Conservation (phyloP, 2,888 invertebrate species). For the Dolomedes plantarius region DNA sequence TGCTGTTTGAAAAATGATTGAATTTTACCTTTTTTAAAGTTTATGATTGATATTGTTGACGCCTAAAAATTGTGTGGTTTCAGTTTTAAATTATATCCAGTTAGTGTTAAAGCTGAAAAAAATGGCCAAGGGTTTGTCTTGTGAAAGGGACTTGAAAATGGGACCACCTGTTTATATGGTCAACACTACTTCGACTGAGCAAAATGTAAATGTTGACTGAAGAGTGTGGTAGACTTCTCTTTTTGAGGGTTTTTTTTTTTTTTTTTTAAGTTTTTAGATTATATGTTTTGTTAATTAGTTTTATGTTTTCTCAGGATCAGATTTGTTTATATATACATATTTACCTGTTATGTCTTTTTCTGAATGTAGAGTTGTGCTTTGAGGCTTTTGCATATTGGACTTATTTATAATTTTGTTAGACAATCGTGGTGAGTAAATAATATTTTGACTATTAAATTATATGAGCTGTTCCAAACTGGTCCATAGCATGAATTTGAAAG, state of each 20-base stretch:
- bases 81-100: neutral
- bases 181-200: constrained; percentile 25
- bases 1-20: too few relatives aligned
- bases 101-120: neutral
- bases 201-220: constrained; percentile 2
- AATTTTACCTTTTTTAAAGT: too few relatives aligned
- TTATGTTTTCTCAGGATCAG: constrained; percentile 24
- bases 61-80: neutral
- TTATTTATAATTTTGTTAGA: neutral
- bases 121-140: constrained; percentile 18
- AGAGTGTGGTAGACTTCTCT: constrained; percentile 61
- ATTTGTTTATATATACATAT: constrained; percentile 33
- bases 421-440: neutral
- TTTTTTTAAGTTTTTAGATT: constrained; percentile 68
- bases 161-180: constrained; percentile 47
- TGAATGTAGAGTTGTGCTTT: constrained; percentile 5
- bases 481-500: too few relatives aligned
- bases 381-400: constrained; percentile 2
- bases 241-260: neutral
- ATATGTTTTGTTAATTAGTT: constrained; percentile 66
- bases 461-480: too few relatives aligned
- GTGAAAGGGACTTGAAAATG: constrained; percentile 31
- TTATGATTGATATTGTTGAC: too few relatives aligned
- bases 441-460: too few relatives aligned
- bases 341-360: constrained; percentile 3